These are phyloP conservation scores for Limnothrissa miodon DNA, from an alignment of 2,113 vertebrate species.

Conservation along the genomic window DNA sequence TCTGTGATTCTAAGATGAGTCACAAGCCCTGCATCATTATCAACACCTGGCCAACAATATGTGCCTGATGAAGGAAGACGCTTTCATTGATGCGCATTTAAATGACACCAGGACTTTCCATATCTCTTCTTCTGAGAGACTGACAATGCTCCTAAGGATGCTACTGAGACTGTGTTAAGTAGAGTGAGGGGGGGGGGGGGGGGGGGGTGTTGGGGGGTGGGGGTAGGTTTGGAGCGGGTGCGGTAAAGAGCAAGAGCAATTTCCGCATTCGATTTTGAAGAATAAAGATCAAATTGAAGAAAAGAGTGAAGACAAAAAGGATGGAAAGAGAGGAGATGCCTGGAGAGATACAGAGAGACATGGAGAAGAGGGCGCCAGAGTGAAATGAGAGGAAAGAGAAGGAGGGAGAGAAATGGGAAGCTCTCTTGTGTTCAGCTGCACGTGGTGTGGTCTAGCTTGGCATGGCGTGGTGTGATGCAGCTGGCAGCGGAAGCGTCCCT, in stretches of 20 bases:
- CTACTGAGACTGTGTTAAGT: neutral
- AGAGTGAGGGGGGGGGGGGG: too few species aligned
- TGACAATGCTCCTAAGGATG: neutral
- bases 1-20: neutral
- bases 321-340: neutral
- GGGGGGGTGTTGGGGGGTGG: too few species aligned
- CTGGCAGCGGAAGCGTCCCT: constrained; percentile 11
- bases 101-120: neutral
- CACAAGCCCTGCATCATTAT: neutral
- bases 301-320: neutral
- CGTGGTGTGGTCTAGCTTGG: neutral
- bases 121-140: neutral
- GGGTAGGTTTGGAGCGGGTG: neutral
- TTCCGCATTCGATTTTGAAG: neutral
- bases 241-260: neutral
- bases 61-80: neutral
- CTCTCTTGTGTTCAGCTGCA: neutral
- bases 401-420: neutral
- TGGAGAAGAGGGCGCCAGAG: constrained; percentile 29
- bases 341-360: constrained; percentile 35
- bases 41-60: neutral
- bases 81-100: neutral
- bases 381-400: neutral
- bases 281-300: neutral
- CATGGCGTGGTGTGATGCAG: neutral